Percentiles rank a stretch among this genome's conserved stretches.
Conservation (phyloP, 1,140 invertebrate genomes). For the Coboldia fuscipes region DNA sequence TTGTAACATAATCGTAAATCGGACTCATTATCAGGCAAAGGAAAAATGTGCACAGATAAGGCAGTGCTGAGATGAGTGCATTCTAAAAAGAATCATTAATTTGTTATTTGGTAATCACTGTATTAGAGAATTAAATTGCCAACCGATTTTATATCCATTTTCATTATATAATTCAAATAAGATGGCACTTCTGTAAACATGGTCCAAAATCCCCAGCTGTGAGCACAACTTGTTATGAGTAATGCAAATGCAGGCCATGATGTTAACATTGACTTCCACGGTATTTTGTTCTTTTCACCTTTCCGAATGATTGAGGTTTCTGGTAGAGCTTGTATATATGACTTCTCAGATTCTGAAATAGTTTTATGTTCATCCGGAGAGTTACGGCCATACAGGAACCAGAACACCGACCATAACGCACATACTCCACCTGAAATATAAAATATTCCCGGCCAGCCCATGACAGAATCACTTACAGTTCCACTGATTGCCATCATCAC, state of each 20-base stretch:
- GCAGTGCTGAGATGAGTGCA: neutral
- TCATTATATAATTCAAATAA: conserved; percentile 64
- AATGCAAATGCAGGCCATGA: conserved; percentile 62
- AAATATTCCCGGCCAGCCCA: conserved; percentile 5
- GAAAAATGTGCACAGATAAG: neutral
- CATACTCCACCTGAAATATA: conserved; percentile 5
- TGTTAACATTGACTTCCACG: conserved; percentile 49
- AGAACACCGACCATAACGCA: conserved; percentile 1
- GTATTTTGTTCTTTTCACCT: conserved; percentile 13
- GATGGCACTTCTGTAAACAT: conserved; percentile 76
- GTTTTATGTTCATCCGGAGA: conserved; percentile 2
- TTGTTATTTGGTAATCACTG: too few relatives aligned
- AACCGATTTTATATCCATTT: conserved; percentile 50
- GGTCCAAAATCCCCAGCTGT: conserved; percentile 84
- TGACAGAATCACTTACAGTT: neutral
- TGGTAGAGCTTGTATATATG: too few relatives aligned
- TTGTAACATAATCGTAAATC: neutral
- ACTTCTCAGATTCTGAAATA: conserved; percentile 4
- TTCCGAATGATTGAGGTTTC: conserved; percentile 5
- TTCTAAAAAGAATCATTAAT: neutral
- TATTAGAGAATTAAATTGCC: too few relatives aligned
- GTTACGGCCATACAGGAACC: conserved; percentile 1
- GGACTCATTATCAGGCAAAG: neutral
- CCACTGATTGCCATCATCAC: conserved; percentile 26
- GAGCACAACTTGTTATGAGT: conserved; percentile 57